Evolutionary conservation across 2,888 invertebrate genomes (phyloP), one percentile per base, ranked within the genome.

Genomic region (Cynaeus angustus): DNA sequence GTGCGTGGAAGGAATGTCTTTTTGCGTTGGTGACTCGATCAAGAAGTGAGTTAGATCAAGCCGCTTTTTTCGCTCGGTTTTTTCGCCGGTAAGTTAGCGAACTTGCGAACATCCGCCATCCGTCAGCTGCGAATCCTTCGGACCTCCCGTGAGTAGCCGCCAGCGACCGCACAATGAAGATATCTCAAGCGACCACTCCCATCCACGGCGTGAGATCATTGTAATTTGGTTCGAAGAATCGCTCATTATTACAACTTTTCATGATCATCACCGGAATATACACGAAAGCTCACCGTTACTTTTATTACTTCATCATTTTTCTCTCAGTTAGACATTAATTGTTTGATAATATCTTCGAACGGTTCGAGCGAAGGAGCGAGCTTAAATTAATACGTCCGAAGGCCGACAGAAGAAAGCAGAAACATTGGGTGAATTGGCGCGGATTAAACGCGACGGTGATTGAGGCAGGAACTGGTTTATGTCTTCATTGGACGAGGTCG

Each of bases 131-230:
- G 74, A 76, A 77, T 75, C 64, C 48, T 74, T 76, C 53, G 75
- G 82, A 82, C 82, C 83, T 80, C 82, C 83, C 80, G 77, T 80
- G 78, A 80, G 78, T 77, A 72, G 81, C 83, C 80, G 75, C 74
- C 72, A 79, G 81, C 79, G 79, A 80, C 79, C 76, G 71, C 77
- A 82, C 82, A 79, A 83, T 83, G 82, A 83, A 83, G 83, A 83
- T 83, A 83, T 83, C 82, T 82, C 74, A 72, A 67, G 72, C 75
- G 74, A 74, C 80, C 82, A 80, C 80, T 80, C 80, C 81, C 80
- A 74, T 68, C 73, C 72, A 74, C 78, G 77, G 78, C 79, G 80
- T 80, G 79, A 78, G 80, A 81, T 80, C 79, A 80, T 80, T 79
- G 79, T 82, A 82, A 81, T 82, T 81, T 80, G 76, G 79, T 80